Percentiles rank a stretch among this genome's conserved stretches.
phyloP scores from a whole-genome alignment of 2,888 invertebrate species.

The Caenorhabditis doughertyi region DNA sequence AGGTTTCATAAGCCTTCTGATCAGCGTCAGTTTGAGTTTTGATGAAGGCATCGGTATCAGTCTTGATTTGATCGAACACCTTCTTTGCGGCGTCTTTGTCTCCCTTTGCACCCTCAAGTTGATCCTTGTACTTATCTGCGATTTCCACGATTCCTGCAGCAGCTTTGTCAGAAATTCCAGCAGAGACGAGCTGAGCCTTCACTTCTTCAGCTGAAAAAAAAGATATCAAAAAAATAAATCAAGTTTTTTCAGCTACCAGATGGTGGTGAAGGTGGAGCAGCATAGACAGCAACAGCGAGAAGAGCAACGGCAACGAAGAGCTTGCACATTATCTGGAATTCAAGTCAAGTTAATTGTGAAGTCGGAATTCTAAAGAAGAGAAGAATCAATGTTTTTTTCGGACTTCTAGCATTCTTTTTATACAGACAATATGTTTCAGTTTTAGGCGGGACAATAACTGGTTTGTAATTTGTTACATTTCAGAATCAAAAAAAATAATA shows the following conservation, averaged over 20 bases:
- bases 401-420: constrained; percentile 9
- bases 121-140: constrained; percentile 43
- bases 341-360: background rate
- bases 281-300: constrained; percentile 32
- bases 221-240: too few relatives aligned
- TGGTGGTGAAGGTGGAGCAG: constrained; percentile 37
- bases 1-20: constrained; percentile 37
- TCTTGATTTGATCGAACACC: constrained; percentile 41
- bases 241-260: background rate
- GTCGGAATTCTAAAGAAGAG: background rate
- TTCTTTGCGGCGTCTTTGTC: constrained; percentile 31
- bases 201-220: constrained; percentile 34
- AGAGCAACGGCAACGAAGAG: constrained; percentile 35
- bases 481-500: constrained; percentile 17
- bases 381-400: constrained; percentile 7
- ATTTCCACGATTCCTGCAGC: constrained; percentile 34
- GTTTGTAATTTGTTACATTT: constrained; percentile 41
- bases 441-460: constrained; percentile 37
- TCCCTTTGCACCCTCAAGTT: constrained; percentile 27
- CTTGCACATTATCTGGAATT: constrained; percentile 33
- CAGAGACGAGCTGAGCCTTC: constrained; percentile 26
- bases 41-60: constrained; percentile 42
- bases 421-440: constrained; percentile 2
- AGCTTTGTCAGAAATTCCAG: constrained; percentile 25
- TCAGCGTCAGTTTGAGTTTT: constrained; percentile 44